These are phyloP conservation scores for Polylopha cassiicola DNA, from an alignment of 2,888 invertebrate species.

Conservation along the genomic window DNA sequence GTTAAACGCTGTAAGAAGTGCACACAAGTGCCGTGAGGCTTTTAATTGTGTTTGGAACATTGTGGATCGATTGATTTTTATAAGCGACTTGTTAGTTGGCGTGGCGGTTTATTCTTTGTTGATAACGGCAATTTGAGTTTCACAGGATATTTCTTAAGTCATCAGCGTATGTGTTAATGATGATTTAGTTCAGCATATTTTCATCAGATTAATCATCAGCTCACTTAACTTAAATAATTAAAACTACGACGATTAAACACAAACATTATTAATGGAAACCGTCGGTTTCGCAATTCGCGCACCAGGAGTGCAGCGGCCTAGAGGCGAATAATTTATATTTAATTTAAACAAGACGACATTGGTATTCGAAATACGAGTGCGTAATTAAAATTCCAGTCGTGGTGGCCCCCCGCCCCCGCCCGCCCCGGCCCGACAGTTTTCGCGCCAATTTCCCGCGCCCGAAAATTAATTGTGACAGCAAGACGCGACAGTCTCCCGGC, in stretches of 20 bases:
- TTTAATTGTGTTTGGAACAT: slow-evolving; percentile 65
- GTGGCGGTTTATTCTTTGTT: no score
- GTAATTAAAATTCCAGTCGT: slow-evolving; percentile 77
- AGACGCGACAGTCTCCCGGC: slow-evolving; percentile 74
- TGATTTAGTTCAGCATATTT: slow-evolving; percentile 6
- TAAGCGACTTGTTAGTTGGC: no score
- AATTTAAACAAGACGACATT: slow-evolving; percentile 78
- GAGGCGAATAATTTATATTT: slow-evolving; percentile 77
- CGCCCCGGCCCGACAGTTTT: slow-evolving; percentile 64
- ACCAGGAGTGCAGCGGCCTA: slow-evolving; percentile 66
- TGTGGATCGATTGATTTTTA: no score
- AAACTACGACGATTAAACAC: no score
- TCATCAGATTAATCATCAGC: slow-evolving; percentile 9
- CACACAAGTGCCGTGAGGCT: slow-evolving; percentile 62
- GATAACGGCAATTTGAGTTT: no score
- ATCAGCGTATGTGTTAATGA: slow-evolving; percentile 6
- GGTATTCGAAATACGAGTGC: slow-evolving; percentile 77
- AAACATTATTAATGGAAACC: slow-evolving; percentile 63
- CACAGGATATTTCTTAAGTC: no score
- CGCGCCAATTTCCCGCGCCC: slow-evolving; percentile 77
- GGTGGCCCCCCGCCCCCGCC: slow-evolving; percentile 51
- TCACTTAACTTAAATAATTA: no score
- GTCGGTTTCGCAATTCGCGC: slow-evolving; percentile 59
- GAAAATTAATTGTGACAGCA: slow-evolving; percentile 78
- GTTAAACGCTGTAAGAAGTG: slow-evolving; percentile 71